These are phyloP conservation scores for Epinephelus coioides DNA, from an alignment of 2,797 vertebrate species.

Conservation along the genomic window DNA sequence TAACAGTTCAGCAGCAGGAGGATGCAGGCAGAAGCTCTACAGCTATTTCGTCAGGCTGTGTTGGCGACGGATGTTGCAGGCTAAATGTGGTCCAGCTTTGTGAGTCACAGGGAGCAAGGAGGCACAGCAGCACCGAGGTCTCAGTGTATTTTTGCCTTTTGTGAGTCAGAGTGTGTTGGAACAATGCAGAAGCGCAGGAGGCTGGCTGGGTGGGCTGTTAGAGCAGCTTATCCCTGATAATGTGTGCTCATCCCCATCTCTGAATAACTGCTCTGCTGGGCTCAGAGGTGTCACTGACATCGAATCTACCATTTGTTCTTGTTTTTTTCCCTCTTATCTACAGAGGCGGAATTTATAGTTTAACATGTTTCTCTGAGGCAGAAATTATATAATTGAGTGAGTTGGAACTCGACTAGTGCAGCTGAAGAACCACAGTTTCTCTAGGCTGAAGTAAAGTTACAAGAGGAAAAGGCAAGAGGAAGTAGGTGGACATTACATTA, in stretches of 20 bases:
- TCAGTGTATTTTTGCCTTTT: constrained; percentile 47
- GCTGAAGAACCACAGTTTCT: not conserved
- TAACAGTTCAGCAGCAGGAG: constrained; percentile 12
- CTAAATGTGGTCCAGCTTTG: constrained; percentile 67
- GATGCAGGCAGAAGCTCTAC: constrained; percentile 3
- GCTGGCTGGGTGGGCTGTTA: constrained; percentile 57
- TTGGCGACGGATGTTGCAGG: constrained; percentile 55
- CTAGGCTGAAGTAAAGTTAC: not conserved
- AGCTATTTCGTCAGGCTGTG: constrained; percentile 40
- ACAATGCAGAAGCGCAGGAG: constrained; percentile 51
- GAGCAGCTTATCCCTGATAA: constrained; percentile 66
- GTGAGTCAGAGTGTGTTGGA: constrained; percentile 69
- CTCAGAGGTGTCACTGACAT: constrained; percentile 49
- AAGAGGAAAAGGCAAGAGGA: not conserved
- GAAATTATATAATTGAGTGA: constrained; percentile 35
- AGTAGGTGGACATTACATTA: not conserved
- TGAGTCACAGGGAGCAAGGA: constrained; percentile 71
- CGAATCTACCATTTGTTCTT: constrained; percentile 48
- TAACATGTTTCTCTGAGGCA: constrained; percentile 24
- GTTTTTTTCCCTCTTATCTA: not conserved
- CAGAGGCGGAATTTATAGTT: constrained; percentile 26
- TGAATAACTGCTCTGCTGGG: constrained; percentile 43
- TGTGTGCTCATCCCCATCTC: constrained; percentile 50
- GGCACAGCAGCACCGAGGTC: constrained; percentile 20
- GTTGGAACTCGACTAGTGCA: not conserved